Evolutionary conservation across 2,113 vertebrate genomes (phyloP).

Genomic region (Kobus ellipsiprymnus): DNA sequence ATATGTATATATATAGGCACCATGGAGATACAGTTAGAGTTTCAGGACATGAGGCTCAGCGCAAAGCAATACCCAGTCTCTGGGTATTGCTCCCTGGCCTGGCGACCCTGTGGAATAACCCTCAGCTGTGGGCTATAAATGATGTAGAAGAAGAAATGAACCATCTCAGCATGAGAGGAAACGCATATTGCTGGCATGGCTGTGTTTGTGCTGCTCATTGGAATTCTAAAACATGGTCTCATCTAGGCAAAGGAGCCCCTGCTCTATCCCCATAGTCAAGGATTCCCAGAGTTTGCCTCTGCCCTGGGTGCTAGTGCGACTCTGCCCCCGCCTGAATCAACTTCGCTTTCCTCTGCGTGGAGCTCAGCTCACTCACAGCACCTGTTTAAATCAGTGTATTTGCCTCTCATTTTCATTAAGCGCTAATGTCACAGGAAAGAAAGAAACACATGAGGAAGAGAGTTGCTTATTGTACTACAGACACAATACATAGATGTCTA

Average conservation of each 20-base stretch:
- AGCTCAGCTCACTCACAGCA: slow-evolving; percentile 34
- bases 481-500: slow-evolving; percentile 49
- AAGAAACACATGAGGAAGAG: slow-evolving; percentile 61
- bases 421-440: slow-evolving; percentile 71
- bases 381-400: slow-evolving; percentile 65
- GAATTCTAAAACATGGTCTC: slow-evolving; percentile 59
- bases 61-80: not conserved
- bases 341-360: not conserved
- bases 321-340: slow-evolving; percentile 23
- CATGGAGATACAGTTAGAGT: not conserved
- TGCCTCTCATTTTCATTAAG: slow-evolving; percentile 78
- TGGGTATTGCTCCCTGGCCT: slow-evolving; percentile 24
- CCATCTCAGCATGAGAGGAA: slow-evolving; percentile 51
- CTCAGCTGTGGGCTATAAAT: slow-evolving; percentile 56
- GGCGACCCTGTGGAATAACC: not conserved
- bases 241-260: slow-evolving; percentile 39
- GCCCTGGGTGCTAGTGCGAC: not conserved
- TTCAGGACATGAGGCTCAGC: not conserved
- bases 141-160: slow-evolving; percentile 63
- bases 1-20: not conserved
- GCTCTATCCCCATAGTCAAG: not conserved
- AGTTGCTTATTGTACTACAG: slow-evolving; percentile 49
- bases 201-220: slow-evolving; percentile 56
- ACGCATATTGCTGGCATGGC: slow-evolving; percentile 21
- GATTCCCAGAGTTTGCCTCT: not conserved